Evolutionary conservation across 2,888 invertebrate genomes (phyloP), one percentile per base, ranked within the genome.

Genomic region (Stramonita haemastoma): DNA sequence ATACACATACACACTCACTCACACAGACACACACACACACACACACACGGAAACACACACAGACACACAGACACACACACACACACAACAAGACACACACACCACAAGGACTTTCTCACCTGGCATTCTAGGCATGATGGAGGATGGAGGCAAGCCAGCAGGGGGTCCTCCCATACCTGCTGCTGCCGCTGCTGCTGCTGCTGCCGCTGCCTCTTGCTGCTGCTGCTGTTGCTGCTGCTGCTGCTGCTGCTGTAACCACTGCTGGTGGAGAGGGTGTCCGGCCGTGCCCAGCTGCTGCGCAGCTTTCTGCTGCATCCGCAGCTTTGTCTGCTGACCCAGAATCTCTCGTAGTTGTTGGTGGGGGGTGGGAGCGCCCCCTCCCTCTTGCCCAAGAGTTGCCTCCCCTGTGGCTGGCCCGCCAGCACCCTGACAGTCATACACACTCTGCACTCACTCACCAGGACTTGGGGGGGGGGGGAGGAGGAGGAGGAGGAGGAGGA

Each of bases 281-380:
- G 89, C n/a, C 89, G 90, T 36, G 70, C 57, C 79, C 91, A 93
- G 86, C 90, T 93, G 91, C 90, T 92, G 90, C 79, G 93, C 93
- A 84, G 94, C 93, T 88, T 95, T 95, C 93, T 97, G 94, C 91
- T 93, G 92, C 93, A 95, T 93, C 57, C 95, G 89, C 91, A 98
- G 97, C 93, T 98, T 98, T 17, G 94, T 93, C 91, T 95, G 94
- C 87, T 98, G 96, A 34, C 94, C 95, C 89, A 98, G 96, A 91
- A 98, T 96, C 95, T 98, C 98, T 57, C 98, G 96, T 84, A 98
- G 96, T 94, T 98, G 98, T 89, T 96, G 96, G 8, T 97, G 97
- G 56, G 92, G 93, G 15, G 90, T 91, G 36, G 87, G 88, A 34
- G 89, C 89, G 29, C 88, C 83, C 26, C 88, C 83, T 81, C 91